Percentiles rank a stretch among this genome's conserved stretches.
These are phyloP conservation scores for Xiphophorus hellerii DNA, from an alignment of 2,113 vertebrate species.

Conservation along the genomic window DNA sequence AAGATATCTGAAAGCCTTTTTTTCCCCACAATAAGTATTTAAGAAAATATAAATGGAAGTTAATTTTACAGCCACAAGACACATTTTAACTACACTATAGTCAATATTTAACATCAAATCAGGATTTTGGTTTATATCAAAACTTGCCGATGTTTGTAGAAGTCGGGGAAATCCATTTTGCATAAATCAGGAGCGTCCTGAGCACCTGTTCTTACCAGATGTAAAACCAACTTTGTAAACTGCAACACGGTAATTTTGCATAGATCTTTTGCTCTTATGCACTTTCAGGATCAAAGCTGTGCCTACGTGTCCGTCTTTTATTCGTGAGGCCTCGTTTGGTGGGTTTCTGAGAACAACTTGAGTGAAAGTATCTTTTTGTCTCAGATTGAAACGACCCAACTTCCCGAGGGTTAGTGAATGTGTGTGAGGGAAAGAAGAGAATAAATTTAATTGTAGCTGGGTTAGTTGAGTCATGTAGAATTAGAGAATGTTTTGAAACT, in stretches of 20 bases:
- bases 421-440: constrained; percentile 5
- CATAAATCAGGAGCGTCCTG: not conserved
- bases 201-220: not conserved
- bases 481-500: constrained; percentile 21
- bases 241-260: constrained; percentile 1
- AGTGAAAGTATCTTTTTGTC: constrained; percentile 25
- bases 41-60: not conserved
- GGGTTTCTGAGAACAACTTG: constrained; percentile 10
- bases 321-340: constrained; percentile 30
- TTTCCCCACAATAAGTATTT: not conserved
- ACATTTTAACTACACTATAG: not conserved
- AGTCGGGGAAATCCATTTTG: not conserved
- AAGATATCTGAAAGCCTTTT: constrained; percentile 3
- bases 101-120: no score
- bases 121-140: no score
- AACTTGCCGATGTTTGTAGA: not conserved
- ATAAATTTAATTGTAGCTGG: constrained; percentile 5
- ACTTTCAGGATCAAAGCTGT: constrained; percentile 58
- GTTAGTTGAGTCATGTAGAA: constrained; percentile 9
- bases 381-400: constrained; percentile 3
- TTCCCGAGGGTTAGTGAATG: constrained; percentile 18
- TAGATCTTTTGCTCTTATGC: constrained; percentile 45
- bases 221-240: constrained; percentile 8
- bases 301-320: constrained; percentile 39
- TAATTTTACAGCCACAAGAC: not conserved